Conservation (phyloP, 2,888 invertebrate species). For the Pseudoips prasinana region DNA sequence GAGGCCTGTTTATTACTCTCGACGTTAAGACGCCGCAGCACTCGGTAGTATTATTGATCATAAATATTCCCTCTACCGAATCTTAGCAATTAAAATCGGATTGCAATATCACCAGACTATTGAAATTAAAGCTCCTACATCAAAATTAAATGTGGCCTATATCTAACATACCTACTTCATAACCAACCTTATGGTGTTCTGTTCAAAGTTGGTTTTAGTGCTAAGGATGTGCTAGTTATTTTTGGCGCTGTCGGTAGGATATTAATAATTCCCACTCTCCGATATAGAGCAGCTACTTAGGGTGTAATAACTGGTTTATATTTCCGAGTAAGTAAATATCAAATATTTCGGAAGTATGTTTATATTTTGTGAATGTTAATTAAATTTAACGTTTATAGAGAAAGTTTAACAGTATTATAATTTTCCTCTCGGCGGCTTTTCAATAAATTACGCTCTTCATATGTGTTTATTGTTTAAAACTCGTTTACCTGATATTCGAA, state of each 20-base stretch:
- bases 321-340: constrained; percentile 27
- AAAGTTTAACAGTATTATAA: constrained; percentile 5
- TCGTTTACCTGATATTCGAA: not conserved
- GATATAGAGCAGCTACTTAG: constrained; percentile 17
- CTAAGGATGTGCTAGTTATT: constrained; percentile 1
- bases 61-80: too few relatives aligned
- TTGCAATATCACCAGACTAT: constrained; percentile 33
- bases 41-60: too few relatives aligned
- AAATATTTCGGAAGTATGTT: constrained; percentile 25
- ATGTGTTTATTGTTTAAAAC: constrained; percentile 5
- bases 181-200: constrained; percentile 13
- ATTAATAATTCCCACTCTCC: constrained; percentile 29
- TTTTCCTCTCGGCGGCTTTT: constrained; percentile 1
- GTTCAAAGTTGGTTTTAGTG: too few relatives aligned
- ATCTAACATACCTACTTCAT: constrained; percentile 8
- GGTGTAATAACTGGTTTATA: constrained; percentile 30
- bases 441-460: constrained; percentile 8
- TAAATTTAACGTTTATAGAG: constrained; percentile 23
- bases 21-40: too few relatives aligned
- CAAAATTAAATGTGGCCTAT: constrained; percentile 30
- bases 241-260: constrained; percentile 14
- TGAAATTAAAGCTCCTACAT: constrained; percentile 34
- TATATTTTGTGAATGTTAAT: constrained; percentile 28
- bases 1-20: too few relatives aligned
- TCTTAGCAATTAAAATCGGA: constrained; percentile 38